Evolutionary conservation across 2,888 invertebrate species (phyloP).

Genomic region (Oscheius myriophilus): DNA sequence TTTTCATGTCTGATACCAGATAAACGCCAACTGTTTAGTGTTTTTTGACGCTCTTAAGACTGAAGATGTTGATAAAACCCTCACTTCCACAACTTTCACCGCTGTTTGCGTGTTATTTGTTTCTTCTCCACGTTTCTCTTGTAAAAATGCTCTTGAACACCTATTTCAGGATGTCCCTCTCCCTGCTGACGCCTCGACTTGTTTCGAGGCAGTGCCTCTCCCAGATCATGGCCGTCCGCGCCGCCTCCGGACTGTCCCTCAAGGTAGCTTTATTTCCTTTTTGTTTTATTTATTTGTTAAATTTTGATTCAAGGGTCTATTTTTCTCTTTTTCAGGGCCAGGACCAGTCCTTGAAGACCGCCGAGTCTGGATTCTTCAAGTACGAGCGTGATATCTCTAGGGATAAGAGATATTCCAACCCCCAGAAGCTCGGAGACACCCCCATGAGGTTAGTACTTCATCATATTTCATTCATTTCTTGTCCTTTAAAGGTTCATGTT

Average conservation of each 20-base stretch:
- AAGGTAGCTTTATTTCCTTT: conserved; percentile 28
- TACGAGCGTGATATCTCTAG: conserved; percentile 65
- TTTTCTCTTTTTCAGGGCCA: conserved; percentile 10
- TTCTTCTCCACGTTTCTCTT: not conserved
- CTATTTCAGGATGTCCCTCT: conserved; percentile 59
- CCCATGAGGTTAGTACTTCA: conserved; percentile 46
- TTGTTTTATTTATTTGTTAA: not conserved
- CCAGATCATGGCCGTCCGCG: conserved; percentile 50
- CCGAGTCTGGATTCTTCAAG: conserved; percentile 58
- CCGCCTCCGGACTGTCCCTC: conserved; percentile 30
- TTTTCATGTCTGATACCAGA: no score
- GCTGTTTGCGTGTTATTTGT: not conserved
- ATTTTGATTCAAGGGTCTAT: no score
- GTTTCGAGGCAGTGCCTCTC: conserved; percentile 48
- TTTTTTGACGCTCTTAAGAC: no score
- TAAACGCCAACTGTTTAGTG: no score
- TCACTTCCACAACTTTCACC: no score
- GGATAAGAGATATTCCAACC: conserved; percentile 59
- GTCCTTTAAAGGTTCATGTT: conserved; percentile 56
- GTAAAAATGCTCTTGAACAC: not conserved
- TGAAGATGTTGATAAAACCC: no score
- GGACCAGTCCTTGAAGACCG: conserved; percentile 43
- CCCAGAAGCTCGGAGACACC: conserved; percentile 65
- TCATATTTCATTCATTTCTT: not conserved
- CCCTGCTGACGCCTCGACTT: conserved; percentile 57